Evolutionary conservation across 2,797 vertebrate species (phyloP).

Genomic region (Garrulus glandarius): DNA sequence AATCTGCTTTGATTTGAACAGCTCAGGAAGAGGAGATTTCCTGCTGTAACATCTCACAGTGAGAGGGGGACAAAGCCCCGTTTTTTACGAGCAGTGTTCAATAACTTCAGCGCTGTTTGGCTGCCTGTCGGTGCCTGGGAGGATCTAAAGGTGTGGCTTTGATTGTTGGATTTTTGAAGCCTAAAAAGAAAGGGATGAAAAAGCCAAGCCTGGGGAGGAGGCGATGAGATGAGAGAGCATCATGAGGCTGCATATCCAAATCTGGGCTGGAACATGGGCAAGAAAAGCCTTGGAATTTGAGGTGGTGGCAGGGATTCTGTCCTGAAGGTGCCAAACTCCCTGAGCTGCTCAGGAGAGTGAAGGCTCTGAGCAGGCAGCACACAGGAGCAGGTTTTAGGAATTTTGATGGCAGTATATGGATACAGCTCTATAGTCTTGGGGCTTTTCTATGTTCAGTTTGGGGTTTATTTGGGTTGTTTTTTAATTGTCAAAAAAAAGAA

Average conservation of each 20-base stretch:
- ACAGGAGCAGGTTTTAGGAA: not conserved
- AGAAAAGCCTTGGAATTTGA: not conserved
- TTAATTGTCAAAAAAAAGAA: not conserved
- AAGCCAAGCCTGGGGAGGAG: not conserved
- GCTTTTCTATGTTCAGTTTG: not conserved
- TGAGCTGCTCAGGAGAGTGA: not conserved
- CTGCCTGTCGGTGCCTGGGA: not conserved
- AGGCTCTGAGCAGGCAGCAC: not conserved
- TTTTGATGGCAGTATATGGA: rapidly evolving
- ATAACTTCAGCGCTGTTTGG: not conserved
- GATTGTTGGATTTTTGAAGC: not conserved
- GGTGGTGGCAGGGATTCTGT: not conserved
- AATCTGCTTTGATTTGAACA: not conserved
- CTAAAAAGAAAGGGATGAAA: not conserved
- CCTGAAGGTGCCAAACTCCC: not conserved
- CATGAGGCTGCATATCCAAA: not conserved
- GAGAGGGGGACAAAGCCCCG: rapidly evolving
- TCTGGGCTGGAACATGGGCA: not conserved
- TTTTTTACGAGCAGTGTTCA: not conserved
- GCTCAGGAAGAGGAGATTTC: not conserved
- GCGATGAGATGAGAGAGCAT: not conserved
- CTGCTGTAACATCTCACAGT: not conserved
- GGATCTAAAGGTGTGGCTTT: not conserved
- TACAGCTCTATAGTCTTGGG: rapidly evolving
- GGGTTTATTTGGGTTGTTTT: not conserved